Conservation (phyloP, 2,797 vertebrate species). For the Rachycentron canadum region DNA sequence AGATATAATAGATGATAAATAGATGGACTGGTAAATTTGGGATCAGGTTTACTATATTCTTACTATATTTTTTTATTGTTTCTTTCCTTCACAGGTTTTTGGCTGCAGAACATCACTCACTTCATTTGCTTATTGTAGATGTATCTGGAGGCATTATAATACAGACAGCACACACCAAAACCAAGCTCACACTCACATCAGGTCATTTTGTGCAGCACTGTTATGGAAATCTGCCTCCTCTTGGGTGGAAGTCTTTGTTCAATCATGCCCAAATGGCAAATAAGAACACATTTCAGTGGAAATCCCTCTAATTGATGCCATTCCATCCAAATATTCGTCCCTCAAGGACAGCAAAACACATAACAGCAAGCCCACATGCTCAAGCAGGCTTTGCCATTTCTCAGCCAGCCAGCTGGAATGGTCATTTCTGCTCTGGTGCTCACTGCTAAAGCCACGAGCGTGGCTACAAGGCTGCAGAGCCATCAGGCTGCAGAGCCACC, state of each 20-base stretch:
- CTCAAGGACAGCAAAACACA: constrained; percentile 59
- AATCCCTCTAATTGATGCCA: constrained; percentile 72
- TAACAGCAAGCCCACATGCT: constrained; percentile 64
- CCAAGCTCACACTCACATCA: constrained; percentile 36
- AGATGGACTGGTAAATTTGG: too few species aligned
- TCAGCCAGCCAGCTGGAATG: constrained; percentile 75
- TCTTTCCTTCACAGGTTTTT: constrained; percentile 7
- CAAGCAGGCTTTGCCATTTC: constrained; percentile 64
- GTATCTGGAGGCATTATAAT: background rate
- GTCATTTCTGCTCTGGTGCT: constrained; percentile 73
- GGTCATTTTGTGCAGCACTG: constrained; percentile 25
- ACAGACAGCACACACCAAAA: constrained; percentile 12
- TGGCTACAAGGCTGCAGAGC: constrained; percentile 42
- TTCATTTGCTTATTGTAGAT: background rate
- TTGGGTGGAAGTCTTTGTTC: constrained; percentile 64
- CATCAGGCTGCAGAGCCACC: constrained; percentile 59
- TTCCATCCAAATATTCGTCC: constrained; percentile 71
- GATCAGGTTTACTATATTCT: too few species aligned
- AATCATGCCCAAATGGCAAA: constrained; percentile 72
- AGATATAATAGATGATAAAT: too few species aligned
- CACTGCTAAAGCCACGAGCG: constrained; percentile 50
- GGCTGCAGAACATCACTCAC: background rate
- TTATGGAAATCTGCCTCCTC: constrained; percentile 48
- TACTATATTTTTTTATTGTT: background rate
- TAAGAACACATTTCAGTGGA: constrained; percentile 70